phyloP scores from a whole-genome alignment of 2,797 vertebrate species.

The Semaprochilodus insignis region DNA sequence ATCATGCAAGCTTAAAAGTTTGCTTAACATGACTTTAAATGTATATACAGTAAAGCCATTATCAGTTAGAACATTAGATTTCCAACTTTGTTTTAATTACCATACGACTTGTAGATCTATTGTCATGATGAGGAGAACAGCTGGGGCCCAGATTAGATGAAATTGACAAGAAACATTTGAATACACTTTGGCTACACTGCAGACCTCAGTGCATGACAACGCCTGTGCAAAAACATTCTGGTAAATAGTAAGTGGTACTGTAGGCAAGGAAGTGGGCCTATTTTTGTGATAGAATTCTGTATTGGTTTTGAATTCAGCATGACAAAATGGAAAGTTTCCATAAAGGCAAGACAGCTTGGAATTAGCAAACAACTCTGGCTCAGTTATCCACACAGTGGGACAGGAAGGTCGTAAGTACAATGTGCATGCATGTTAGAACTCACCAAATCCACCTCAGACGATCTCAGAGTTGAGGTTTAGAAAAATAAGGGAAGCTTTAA shows the following conservation, averaged over 20 bases:
- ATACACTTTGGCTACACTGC: conserved; percentile 13
- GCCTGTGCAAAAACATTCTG: conserved; percentile 31
- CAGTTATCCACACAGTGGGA: conserved; percentile 26
- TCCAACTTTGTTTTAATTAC: not conserved
- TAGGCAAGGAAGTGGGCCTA: conserved; percentile 4
- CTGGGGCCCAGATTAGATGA: conserved; percentile 1
- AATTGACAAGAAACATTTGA: not conserved
- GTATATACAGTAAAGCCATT: not conserved
- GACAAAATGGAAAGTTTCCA: conserved; percentile 46
- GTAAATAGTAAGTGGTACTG: conserved; percentile 41
- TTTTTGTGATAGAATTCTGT: conserved; percentile 35
- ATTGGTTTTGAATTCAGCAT: conserved; percentile 40
- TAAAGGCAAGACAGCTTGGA: conserved; percentile 17
- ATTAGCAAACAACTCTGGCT: conserved; percentile 19
- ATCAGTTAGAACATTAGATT: not conserved
- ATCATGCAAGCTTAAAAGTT: not conserved
- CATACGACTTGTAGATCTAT: not conserved
- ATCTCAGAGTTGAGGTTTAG: not conserved
- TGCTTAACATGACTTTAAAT: not conserved
- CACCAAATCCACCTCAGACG: not conserved
- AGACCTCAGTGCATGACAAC: conserved; percentile 19
- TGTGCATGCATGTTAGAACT: not conserved
- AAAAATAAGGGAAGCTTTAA: too few species aligned
- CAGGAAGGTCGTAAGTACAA: conserved; percentile 34
- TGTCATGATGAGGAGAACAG: not conserved